Evolutionary conservation across 2,113 vertebrate species (phyloP).

Genomic region (Cariama cristata): DNA sequence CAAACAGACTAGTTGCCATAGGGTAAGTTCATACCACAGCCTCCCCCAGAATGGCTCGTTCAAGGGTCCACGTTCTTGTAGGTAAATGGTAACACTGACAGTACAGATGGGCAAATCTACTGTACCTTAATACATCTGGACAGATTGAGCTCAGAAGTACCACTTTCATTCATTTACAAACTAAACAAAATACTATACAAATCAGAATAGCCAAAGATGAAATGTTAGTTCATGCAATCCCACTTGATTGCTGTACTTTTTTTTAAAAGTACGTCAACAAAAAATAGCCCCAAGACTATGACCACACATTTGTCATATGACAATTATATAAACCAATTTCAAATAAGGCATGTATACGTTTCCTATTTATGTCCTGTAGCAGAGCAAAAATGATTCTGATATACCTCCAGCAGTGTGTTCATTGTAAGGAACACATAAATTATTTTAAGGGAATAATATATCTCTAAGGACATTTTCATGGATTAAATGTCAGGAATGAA

Average conservation of each 20-base stretch:
- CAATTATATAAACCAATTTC: not conserved
- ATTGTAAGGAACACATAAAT: not conserved
- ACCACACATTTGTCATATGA: not conserved
- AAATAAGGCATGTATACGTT: not conserved
- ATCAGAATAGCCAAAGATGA: not conserved
- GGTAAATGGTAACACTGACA: not conserved
- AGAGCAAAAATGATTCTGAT: not conserved
- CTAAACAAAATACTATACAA: not conserved
- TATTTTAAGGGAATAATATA: conserved; percentile 75
- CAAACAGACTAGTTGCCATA: accelerated
- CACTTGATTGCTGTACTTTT: not conserved
- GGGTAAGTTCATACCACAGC: not conserved
- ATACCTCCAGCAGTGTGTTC: not conserved
- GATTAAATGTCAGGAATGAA: conserved; percentile 80
- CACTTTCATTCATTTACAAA: not conserved
- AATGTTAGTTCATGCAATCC: not conserved
- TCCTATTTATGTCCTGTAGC: not conserved
- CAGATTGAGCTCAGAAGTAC: not conserved
- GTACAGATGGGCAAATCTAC: not conserved
- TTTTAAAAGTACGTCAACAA: not conserved
- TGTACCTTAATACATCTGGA: not conserved
- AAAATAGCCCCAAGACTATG: not conserved
- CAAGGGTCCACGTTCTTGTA: not conserved
- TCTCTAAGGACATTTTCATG: conserved; percentile 72
- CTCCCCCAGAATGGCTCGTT: accelerated